Base-by-base conservation (phyloP, 2,888 invertebrate genomes). In the Notocelia uddmanniana region DNA sequence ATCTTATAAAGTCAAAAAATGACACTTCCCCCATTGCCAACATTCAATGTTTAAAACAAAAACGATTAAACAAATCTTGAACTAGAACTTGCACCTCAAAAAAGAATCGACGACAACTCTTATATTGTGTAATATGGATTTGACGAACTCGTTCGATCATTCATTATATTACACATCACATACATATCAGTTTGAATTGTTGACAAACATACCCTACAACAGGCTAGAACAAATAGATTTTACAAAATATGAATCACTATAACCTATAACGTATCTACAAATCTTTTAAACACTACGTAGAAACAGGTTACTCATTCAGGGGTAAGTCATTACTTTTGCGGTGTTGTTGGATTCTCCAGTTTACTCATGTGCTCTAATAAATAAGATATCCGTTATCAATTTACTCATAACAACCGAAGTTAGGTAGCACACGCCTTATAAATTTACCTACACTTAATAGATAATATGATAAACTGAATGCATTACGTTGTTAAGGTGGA, bases 381-480 rank as follows among this genome's bases (percentile, higher is more conserved):
- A 72, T 72, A 77, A 58, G 68, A 68, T 74, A 72, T 74, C 60
- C 75, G 76, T 41, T 69, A 75, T 75, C 62, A 26, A 73, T 21
- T 52, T 74, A 72, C 69, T 58, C 21, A 19, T 76, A 73, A 69
- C 76, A 76, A 34, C 31, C 19, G 19, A 78, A 60, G 45, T 18
- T 15, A 41, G 21, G 59, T 60, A 60, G 21, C 21, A 21, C 15
- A 23, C 8, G 45, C 41, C 41, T 41, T 15, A 41, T 41, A 15
- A 15, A 15, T 41, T 41, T 41, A 15, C 41, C 15, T 41, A 41
- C 41, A 41, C 5, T 41, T 6, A 15, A 45, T 45, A 45, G 13
- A 45, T 1, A n/a, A 45, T n/a, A n/a, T n/a, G 77, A 80, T 81
- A 79, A 78, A 76, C 73, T 76, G 76, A 78, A 77, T 80, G 76